Evolutionary conservation across 2,113 vertebrate species (phyloP), one percentile per base, ranked within the genome.

Genomic region (Podarcis cretensis): DNA sequence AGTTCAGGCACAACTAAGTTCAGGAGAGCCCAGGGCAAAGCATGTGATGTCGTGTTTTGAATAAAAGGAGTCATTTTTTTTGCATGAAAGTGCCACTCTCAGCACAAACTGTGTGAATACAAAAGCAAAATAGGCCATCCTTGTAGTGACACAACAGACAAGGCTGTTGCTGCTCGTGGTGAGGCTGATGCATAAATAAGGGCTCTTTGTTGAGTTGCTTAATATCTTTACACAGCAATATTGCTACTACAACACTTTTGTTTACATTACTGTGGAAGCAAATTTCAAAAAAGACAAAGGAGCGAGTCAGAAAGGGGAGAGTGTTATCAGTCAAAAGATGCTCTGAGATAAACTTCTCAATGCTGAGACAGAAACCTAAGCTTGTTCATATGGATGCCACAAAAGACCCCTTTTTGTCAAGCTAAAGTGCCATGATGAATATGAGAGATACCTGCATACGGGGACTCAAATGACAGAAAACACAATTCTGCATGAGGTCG

Each of bases 101-200:
- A 65, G 84, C 57, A 86, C 35, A 86, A n/a, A 77, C 21, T 77
- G 14, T 35, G 65, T 40, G 77, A 77, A 86, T 86, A n/a, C 32
- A 77, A 65, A 77, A 75, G 54, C 48, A 75, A 77, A 73, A 57
- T 71, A 84, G 82, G 18, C 30, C 16, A 18, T 54, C 40, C 82
- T n/a, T 43, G 16, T 84, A 71, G 5, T 48, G 40, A 54, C 40
- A 32, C 30, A 40, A 73, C 25, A 25, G 14, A 54, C 68, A n/a
- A 73, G 43, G 9, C 25, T 73, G 66, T 18, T 54, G 40, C 6
- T 84, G 18, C 20, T 74, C 21, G 2, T 27, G 32, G 76, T 77
- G 69, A 74, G 16, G 21, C 57, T 77, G 54, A 65, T 77, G 35
- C 35, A 86, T 30, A 66, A 86, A 77, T 30, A 57, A 86, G 35